phyloP scores from a whole-genome alignment of 2,113 vertebrate genomes.

The Aspiorhynchus laticeps region DNA sequence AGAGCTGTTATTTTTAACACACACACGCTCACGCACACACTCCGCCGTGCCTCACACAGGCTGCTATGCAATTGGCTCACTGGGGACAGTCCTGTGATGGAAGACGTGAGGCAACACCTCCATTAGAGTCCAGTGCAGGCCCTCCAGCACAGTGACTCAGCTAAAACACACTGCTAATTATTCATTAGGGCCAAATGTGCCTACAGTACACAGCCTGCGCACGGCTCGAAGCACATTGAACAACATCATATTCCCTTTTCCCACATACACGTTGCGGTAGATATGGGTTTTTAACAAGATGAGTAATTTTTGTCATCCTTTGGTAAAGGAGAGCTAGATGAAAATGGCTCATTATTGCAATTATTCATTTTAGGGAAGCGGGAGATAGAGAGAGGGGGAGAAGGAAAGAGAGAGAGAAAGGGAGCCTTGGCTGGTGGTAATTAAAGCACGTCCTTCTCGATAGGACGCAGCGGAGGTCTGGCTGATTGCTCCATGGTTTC shows the following conservation, averaged over 20 bases:
- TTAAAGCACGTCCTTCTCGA: slow-evolving; percentile 59
- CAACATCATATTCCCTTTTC: slow-evolving; percentile 44
- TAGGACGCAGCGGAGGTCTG: slow-evolving; percentile 57
- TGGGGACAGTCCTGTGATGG: slow-evolving; percentile 51
- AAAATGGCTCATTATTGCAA: slow-evolving; percentile 56
- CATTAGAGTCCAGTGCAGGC: slow-evolving; percentile 53
- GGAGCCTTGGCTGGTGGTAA: slow-evolving; percentile 54
- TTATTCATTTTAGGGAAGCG: slow-evolving; percentile 45
- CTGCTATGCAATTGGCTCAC: slow-evolving; percentile 50
- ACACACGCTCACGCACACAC: slow-evolving; percentile 24
- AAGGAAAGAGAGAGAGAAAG: neutral
- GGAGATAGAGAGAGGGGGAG: slow-evolving; percentile 8
- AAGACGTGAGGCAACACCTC: slow-evolving; percentile 55
- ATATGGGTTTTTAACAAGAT: slow-evolving; percentile 56
- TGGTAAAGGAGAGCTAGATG: slow-evolving; percentile 38
- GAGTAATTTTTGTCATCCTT: slow-evolving; percentile 56
- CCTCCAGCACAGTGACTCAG: slow-evolving; percentile 57
- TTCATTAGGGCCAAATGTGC: slow-evolving; percentile 56
- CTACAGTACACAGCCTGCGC: slow-evolving; percentile 41
- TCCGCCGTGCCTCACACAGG: slow-evolving; percentile 37
- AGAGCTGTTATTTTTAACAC: slow-evolving; percentile 63
- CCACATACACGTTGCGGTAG: slow-evolving; percentile 12
- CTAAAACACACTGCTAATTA: slow-evolving; percentile 58
- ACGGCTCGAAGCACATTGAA: slow-evolving; percentile 26
- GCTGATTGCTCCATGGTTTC: slow-evolving; percentile 60